phyloP scores from a whole-genome alignment of 2,113 vertebrate genomes.

The Cryptoleucopteryx plumbea region DNA sequence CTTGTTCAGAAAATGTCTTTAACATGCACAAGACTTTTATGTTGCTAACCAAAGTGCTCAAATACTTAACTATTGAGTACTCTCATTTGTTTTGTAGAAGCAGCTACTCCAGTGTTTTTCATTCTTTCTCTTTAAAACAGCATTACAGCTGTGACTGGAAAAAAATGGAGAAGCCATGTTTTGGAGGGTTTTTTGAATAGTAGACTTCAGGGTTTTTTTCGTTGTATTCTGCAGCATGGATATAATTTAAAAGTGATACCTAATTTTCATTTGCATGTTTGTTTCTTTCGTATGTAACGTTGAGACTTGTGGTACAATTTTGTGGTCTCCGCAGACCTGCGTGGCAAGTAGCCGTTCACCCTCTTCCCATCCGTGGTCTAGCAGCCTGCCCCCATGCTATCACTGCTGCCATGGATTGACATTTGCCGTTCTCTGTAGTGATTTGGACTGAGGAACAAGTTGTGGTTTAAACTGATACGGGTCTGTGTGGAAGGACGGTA shows the following conservation, averaged over 20 bases:
- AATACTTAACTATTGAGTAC: not conserved
- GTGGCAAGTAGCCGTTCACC: not conserved
- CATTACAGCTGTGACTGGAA: not conserved
- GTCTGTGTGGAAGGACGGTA: not conserved
- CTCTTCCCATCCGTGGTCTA: not conserved
- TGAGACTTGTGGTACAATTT: not conserved
- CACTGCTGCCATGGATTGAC: rapidly evolving
- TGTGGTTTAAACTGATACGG: rapidly evolving
- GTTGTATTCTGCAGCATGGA: not conserved
- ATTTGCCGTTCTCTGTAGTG: not conserved
- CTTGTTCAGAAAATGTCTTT: not conserved
- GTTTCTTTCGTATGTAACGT: not conserved
- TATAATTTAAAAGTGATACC: rapidly evolving
- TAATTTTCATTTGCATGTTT: not conserved
- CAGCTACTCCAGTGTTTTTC: not conserved
- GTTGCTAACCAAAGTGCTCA: not conserved
- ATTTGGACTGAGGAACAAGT: not conserved
- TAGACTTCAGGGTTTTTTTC: rapidly evolving
- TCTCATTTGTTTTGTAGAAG: not conserved
- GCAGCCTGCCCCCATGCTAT: too few relatives aligned
- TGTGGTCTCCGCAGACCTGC: not conserved
- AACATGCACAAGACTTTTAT: not conserved
- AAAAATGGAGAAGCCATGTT: rapidly evolving
- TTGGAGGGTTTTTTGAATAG: not conserved
- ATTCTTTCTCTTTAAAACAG: not conserved